These are phyloP conservation scores for Panulirus ornatus DNA, from an alignment of 1,140 invertebrate genomes.

Conservation along the genomic window DNA sequence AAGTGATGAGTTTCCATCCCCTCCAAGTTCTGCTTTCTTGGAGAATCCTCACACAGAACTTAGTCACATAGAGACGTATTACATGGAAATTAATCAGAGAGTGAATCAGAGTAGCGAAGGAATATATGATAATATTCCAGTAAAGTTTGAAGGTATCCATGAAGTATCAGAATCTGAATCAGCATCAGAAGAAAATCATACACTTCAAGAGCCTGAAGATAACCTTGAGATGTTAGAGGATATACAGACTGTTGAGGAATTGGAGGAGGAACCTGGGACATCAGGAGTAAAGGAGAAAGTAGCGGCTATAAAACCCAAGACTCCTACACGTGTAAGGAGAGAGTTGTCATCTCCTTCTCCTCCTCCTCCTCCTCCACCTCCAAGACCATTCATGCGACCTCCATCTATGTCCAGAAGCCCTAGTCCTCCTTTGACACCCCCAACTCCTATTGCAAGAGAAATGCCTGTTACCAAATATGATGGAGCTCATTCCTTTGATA, in stretches of 20 bases:
- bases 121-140: conserved; percentile 75
- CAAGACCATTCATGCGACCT: conserved; percentile 56
- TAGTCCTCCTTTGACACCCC: conserved; percentile 65
- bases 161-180: conserved; percentile 75
- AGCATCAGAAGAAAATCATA: conserved; percentile 74
- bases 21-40: conserved; percentile 74
- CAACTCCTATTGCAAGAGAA: conserved; percentile 67
- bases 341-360: conserved; percentile 61
- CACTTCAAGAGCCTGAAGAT: conserved; percentile 73
- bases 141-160: conserved; percentile 75
- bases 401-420: conserved; percentile 62
- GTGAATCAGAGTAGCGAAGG: conserved; percentile 66
- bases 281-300: conserved; percentile 53
- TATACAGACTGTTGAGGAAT: conserved; percentile 60
- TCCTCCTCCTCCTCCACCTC: conserved; percentile 73
- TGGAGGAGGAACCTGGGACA: conserved; percentile 63
- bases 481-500: conserved; percentile 30
- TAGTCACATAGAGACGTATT: conserved; percentile 91
- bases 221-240: conserved; percentile 64
- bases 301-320: conserved; percentile 46
- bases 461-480: conserved; percentile 64
- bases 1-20: conserved; percentile 75
- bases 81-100: conserved; percentile 84
- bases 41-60: conserved; percentile 80
- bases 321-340: conserved; percentile 59